A percentile compares a stretch with the other conserved stretches of the same genome.
phyloP scores from a whole-genome alignment of 37 sponge, comb jelly and placozoan genomes.

The Spongia lamella region DNA sequence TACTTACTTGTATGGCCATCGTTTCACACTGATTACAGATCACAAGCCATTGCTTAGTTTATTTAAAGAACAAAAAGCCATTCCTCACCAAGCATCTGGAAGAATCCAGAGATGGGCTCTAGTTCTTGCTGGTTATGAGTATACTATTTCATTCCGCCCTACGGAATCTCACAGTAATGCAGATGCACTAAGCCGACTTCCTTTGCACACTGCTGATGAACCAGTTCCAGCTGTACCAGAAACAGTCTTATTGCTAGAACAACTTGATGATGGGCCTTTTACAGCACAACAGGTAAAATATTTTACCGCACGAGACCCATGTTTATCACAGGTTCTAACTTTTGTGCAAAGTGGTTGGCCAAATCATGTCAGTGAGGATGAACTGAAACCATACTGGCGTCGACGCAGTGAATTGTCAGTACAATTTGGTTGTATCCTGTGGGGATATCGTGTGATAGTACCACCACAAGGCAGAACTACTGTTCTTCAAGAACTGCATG shows the following conservation, averaged over 20 bases:
- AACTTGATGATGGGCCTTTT: background rate
- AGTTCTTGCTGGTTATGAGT: background rate
- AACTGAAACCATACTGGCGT: no score
- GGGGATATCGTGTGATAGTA: no score
- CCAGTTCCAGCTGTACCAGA: constrained; percentile 1
- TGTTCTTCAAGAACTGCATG: constrained; percentile 14
- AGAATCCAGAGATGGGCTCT: background rate
- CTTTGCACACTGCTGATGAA: background rate
- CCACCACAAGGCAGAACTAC: no score
- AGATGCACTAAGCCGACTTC: constrained; percentile 5
- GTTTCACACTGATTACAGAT: background rate
- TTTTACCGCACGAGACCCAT: background rate
- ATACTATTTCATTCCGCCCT: background rate
- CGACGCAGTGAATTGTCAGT: no score
- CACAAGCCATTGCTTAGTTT: constrained; percentile 3
- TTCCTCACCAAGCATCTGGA: background rate
- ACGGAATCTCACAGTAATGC: constrained; percentile 3
- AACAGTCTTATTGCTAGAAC: constrained; percentile 2
- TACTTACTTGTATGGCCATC: background rate
- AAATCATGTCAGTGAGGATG: background rate
- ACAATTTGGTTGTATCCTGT: constrained; percentile 32
- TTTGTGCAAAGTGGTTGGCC: background rate
- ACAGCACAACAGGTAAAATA: background rate
- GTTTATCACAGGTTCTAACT: background rate
- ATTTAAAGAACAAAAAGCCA: background rate